Conservation (phyloP, 2,113 vertebrate species). For the Elgaria multicarinata region DNA sequence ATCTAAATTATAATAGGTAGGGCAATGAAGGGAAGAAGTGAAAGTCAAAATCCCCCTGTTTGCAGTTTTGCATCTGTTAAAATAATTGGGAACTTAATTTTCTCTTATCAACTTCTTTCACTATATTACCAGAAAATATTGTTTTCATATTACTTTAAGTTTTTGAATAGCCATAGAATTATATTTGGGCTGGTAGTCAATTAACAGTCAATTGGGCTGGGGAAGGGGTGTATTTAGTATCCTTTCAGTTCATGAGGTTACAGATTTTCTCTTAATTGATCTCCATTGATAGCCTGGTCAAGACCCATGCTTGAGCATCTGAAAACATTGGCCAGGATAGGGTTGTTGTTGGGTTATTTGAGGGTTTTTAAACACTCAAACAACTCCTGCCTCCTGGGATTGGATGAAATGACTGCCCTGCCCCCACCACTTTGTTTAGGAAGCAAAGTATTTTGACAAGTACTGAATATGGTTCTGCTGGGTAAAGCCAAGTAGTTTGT, state of each 20-base stretch:
- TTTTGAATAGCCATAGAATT: neutral
- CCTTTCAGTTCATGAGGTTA: neutral
- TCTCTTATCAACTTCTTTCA: neutral
- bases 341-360: no score
- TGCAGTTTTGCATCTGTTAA: neutral
- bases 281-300: neutral
- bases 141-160: neutral
- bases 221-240: neutral
- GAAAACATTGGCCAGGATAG: neutral
- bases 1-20: neutral
- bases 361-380: no score
- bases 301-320: neutral
- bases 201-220: neutral
- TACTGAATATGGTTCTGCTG: no score
- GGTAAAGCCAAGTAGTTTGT: no score
- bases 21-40: neutral
- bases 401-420: no score
- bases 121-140: neutral
- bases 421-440: no score
- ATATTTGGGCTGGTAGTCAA: neutral
- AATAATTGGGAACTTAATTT: neutral
- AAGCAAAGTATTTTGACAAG: no score
- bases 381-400: no score
- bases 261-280: neutral
- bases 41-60: neutral